phyloP scores from a whole-genome alignment of 2,113 vertebrate species.

The Tetrax tetrax region DNA sequence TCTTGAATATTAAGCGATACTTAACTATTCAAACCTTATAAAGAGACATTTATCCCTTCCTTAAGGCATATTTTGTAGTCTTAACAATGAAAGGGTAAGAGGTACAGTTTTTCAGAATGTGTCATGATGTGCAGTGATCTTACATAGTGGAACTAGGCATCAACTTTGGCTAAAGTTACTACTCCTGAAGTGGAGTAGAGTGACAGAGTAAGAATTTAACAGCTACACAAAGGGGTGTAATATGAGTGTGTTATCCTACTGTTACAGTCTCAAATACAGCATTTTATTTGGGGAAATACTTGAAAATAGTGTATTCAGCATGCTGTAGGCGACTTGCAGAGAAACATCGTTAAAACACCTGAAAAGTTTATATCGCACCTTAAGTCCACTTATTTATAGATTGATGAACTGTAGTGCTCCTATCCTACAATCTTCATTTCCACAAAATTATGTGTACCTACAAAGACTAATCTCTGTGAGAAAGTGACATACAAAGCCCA shows the following conservation, averaged over 20 bases:
- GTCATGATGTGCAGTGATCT: slow-evolving; percentile 68
- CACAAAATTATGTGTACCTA: background rate
- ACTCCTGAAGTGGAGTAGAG: slow-evolving; percentile 59
- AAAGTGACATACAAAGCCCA: background rate
- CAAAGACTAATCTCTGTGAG: background rate
- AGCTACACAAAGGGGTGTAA: slow-evolving; percentile 67
- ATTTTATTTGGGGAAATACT: background rate
- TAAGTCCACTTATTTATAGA: background rate
- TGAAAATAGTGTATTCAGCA: background rate
- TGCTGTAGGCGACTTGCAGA: background rate
- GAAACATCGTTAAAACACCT: background rate
- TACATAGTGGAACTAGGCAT: slow-evolving; percentile 54
- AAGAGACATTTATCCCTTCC: background rate
- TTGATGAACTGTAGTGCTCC: background rate
- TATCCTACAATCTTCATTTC: background rate
- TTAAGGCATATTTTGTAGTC: background rate
- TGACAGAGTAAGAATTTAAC: slow-evolving; percentile 54
- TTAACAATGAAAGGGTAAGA: background rate
- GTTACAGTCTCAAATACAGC: background rate
- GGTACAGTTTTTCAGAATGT: slow-evolving; percentile 44
- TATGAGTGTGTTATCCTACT: slow-evolving; percentile 25
- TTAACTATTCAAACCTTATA: background rate
- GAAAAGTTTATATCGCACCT: background rate
- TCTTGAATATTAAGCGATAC: background rate
- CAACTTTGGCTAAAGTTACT: slow-evolving; percentile 69